Conservation (phyloP, 2,113 vertebrate genomes). For the Oncorhynchus clarkii region DNA sequence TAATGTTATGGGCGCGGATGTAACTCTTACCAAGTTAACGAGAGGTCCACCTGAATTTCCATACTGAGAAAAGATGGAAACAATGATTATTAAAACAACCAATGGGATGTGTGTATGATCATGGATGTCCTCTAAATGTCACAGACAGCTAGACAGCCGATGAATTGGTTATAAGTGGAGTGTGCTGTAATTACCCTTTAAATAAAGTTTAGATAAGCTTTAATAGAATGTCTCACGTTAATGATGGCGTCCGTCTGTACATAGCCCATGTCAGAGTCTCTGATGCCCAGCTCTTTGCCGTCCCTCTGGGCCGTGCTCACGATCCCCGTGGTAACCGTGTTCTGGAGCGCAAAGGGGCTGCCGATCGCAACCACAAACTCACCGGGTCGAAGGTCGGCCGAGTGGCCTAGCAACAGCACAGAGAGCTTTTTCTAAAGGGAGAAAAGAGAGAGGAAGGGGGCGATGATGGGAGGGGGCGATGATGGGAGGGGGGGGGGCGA, state of each 20-base stretch:
- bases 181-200: slow-evolving; percentile 18
- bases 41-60: slow-evolving; percentile 94
- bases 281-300: slow-evolving; percentile 87
- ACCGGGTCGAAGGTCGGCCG: slow-evolving; percentile 86
- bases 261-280: slow-evolving; percentile 95
- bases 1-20: no score
- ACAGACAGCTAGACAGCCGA: no score
- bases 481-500: no score
- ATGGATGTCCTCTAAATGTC: neutral
- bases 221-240: slow-evolving; percentile 77
- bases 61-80: slow-evolving; percentile 75
- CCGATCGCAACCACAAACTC: slow-evolving; percentile 95
- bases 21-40: slow-evolving; percentile 85
- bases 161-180: slow-evolving; percentile 26
- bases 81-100: neutral
- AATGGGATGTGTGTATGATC: neutral
- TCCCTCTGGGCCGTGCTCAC: slow-evolving; percentile 94
- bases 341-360: slow-evolving; percentile 94
- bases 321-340: slow-evolving; percentile 96
- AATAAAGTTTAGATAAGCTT: neutral
- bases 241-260: slow-evolving; percentile 97
- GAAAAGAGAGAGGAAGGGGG: neutral
- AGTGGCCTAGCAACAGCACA: slow-evolving; percentile 81
- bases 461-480: neutral
- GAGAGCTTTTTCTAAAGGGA: slow-evolving; percentile 79